Evolutionary conservation across 2,888 invertebrate genomes (phyloP), one percentile per base, ranked within the genome.

Genomic region (Cheilosia scutellata): DNA sequence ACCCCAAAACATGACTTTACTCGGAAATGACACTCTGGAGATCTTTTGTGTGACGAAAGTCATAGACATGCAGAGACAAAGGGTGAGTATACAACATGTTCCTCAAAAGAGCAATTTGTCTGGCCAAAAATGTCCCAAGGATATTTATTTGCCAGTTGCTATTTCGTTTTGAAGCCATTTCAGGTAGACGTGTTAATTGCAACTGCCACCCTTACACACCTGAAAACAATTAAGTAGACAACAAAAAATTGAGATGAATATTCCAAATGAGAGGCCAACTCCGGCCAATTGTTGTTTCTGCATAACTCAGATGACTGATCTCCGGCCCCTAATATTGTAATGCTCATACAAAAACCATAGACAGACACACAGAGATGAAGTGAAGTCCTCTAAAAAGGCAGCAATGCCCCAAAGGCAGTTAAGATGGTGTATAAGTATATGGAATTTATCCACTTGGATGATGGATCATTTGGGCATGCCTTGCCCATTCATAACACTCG

Each of bases 201-300:
- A 40, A 66, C 29, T 49, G 66, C 47, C 47, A 57, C 65, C 25
- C 31, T 66, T 49, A 66, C 75, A 66, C 75, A 75, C 57, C 57
- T 49, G 40, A 65, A 66, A 37, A 44, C 65, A 75, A 75, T 58
- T 66, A 58, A 55, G 25, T 20, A 53, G 13, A 40, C 7, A 58
- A 25, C 1, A 40, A 37, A 55, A 31, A 13, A n/a, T 11, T 1
- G 13, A 53, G 29, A 5, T 20, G 4, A 16, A 6, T 63, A 4
- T 20, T 29, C 42, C 42, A 1, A 37, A 44, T 31, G 31, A 5
- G 6, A 20, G 3, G 31, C 33, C 1, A 20, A 20, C 13, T 4
- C 11, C 40, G 13, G 16, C 20, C 57, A 37, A 47, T 47, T 40
- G 31, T 5, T 29, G 27, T 40, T 57, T 49, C 20, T 44, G 63